Evolutionary conservation across 2,888 invertebrate species (phyloP).

Genomic region (Tryphoninae sp.): DNA sequence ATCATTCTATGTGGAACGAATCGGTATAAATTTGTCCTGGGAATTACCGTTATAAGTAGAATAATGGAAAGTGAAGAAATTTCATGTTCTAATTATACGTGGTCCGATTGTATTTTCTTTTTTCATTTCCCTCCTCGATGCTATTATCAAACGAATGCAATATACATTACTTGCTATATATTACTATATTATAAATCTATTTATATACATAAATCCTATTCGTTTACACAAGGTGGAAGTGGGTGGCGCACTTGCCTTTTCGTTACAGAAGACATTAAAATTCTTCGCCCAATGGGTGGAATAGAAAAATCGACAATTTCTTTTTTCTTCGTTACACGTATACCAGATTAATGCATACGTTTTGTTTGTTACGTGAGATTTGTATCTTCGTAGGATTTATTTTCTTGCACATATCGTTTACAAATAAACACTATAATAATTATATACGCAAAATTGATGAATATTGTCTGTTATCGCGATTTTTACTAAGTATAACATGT

Average conservation of each 20-base stretch:
- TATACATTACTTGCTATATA: constrained; percentile 27
- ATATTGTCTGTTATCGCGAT: constrained; percentile 49
- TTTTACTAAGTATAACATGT: constrained; percentile 41
- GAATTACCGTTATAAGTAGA: constrained; percentile 3
- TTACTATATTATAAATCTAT: constrained; percentile 38
- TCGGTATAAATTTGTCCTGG: neutral
- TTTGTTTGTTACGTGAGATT: neutral
- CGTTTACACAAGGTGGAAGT: constrained; percentile 40
- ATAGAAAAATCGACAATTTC: constrained; percentile 16
- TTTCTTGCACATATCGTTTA: constrained; percentile 50
- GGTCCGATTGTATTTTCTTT: constrained; percentile 12
- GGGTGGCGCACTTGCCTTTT: neutral
- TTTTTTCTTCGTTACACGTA: neutral
- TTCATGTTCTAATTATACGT: constrained; percentile 4
- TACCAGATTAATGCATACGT: neutral
- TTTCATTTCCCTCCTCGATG: neutral
- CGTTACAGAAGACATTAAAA: constrained; percentile 1
- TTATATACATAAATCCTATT: constrained; percentile 46
- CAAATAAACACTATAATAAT: constrained; percentile 45
- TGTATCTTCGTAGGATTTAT: constrained; percentile 37
- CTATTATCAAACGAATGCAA: constrained; percentile 20
- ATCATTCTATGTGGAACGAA: neutral
- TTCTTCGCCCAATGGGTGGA: constrained; percentile 1
- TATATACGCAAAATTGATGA: constrained; percentile 40
- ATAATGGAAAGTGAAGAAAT: constrained; percentile 15